These are phyloP conservation scores for human DNA, from an alignment of 2,113 vertebrate species.

Conservation along the genomic window GRCh38 chr20:22108501-22109000, in stretches of 20 bases:
- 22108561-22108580: not conserved
- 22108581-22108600: not conserved
- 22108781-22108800: not conserved
- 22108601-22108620: not conserved
- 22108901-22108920: not conserved
- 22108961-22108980: not conserved
- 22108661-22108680: slow-evolving; percentile 18
- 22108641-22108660: not conserved
- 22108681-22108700: slow-evolving; percentile 1
- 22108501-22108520: not conserved
- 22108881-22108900: not conserved
- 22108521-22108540: not conserved
- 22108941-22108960: not conserved
- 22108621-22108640: slow-evolving; percentile 9
- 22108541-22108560: not conserved
- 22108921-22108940: not conserved
- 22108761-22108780: not conserved
- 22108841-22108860: not conserved
- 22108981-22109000: not conserved
- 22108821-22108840: not conserved
- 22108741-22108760: not conserved
- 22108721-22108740: not conserved
- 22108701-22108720: not conserved
- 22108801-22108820: not conserved
- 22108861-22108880: not conserved